Percentiles rank a stretch among this genome's conserved stretches.
Conservation (phyloP, 2,113 vertebrate genomes). For the Fukomys damarensis region DNA sequence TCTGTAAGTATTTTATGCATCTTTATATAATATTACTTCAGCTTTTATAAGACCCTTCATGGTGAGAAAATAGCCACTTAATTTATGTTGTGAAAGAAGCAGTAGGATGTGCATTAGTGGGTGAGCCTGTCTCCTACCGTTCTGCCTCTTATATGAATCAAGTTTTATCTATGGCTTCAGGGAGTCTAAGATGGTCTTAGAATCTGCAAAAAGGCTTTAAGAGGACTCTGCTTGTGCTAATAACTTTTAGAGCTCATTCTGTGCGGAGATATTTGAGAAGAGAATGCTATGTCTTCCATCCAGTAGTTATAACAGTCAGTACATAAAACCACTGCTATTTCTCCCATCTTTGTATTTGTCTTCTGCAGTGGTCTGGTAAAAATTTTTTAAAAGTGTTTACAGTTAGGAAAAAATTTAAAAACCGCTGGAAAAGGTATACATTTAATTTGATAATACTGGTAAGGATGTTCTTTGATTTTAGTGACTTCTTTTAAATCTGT, state of each 20-base stretch:
- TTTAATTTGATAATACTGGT: background rate
- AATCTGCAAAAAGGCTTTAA: background rate
- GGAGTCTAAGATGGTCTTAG: background rate
- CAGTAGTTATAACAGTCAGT: background rate
- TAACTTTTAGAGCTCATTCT: background rate
- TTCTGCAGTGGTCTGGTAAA: background rate
- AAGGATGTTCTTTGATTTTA: background rate
- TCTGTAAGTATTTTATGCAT: background rate
- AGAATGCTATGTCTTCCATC: background rate
- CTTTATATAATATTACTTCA: background rate
- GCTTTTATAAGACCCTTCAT: background rate
- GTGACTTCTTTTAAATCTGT: background rate
- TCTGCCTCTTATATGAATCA: background rate
- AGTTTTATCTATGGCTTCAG: background rate
- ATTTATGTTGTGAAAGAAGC: background rate
- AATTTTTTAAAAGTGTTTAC: background rate
- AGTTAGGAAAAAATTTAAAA: background rate
- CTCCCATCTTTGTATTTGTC: background rate
- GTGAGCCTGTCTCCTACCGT: background rate
- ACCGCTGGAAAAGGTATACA: background rate
- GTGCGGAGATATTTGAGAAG: background rate
- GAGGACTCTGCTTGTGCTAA: background rate
- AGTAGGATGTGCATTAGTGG: background rate
- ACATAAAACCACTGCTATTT: background rate
- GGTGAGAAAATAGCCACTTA: constrained; percentile 38